Conservation (phyloP, 53 echinoderm and acorn worm genomes). For the Pentamera pediparva region DNA sequence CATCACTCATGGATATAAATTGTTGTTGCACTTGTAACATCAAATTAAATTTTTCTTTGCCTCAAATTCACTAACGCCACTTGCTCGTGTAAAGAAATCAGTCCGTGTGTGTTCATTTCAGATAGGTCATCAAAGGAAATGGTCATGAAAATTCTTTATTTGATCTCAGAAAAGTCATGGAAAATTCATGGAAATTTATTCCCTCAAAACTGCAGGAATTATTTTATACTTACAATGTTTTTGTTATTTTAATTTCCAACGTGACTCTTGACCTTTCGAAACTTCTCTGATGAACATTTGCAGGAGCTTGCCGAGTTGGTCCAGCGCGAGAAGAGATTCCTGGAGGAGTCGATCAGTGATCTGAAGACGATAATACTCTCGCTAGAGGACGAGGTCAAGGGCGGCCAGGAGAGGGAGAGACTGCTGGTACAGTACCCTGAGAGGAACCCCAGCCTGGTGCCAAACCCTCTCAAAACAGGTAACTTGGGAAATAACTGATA, state of each 20-base stretch:
- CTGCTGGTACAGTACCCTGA: constrained; percentile 85
- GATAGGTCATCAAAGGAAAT: too few species aligned
- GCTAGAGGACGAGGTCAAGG: constrained; percentile 65
- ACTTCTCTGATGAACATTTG: neutral
- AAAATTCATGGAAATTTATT: neutral
- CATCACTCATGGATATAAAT: too few species aligned
- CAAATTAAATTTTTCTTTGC: too few species aligned
- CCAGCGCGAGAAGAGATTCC: constrained; percentile 63
- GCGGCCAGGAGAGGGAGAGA: constrained; percentile 63
- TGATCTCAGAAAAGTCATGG: neutral
- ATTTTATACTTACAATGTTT: neutral
- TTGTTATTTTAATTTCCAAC: too few species aligned
- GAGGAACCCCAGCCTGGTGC: constrained; percentile 48
- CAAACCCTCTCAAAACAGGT: constrained; percentile 22
- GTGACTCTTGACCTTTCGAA: too few species aligned
- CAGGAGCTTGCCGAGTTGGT: constrained; percentile 59
- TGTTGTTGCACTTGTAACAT: too few species aligned
- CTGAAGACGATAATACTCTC: constrained; percentile 87
- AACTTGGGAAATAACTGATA: neutral
- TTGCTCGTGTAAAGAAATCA: too few species aligned
- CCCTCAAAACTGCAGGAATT: neutral
- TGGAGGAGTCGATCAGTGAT: constrained; percentile 68
- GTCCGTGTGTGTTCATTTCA: too few species aligned
- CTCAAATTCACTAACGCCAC: too few species aligned
- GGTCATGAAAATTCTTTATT: neutral